These are phyloP conservation scores for Drosophila subquinaria DNA, from an alignment of 2,888 invertebrate genomes.

Conservation along the genomic window DNA sequence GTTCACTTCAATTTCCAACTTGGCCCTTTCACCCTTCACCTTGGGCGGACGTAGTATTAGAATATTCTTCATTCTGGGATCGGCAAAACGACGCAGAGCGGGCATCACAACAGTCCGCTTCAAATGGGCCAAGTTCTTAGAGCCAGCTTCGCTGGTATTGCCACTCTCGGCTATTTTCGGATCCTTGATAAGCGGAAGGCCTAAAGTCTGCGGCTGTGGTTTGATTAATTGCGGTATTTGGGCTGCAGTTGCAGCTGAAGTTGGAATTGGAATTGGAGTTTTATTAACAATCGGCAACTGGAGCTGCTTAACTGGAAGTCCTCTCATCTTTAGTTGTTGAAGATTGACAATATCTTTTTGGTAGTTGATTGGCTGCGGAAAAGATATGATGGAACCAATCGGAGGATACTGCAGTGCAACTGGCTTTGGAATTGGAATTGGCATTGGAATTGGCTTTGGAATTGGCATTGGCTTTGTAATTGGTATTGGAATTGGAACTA, in stretches of 20 bases:
- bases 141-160: not conserved
- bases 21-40: not conserved
- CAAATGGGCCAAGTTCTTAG: not conserved
- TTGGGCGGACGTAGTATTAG: not conserved
- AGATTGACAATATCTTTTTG: not conserved
- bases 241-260: not conserved
- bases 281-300: no score
- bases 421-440: not conserved
- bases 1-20: not conserved
- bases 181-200: not conserved
- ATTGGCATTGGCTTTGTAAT: no score
- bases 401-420: not conserved
- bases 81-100: not conserved
- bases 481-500: no score
- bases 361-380: not conserved
- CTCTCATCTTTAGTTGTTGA: not conserved
- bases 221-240: not conserved
- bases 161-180: not conserved
- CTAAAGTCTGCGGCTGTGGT: not conserved
- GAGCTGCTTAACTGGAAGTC: not conserved
- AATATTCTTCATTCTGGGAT: not conserved
- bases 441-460: no score
- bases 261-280: not conserved
- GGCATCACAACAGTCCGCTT: not conserved
- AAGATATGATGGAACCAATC: not conserved